Evolutionary conservation across 2,888 invertebrate genomes (phyloP).

Genomic region (Caenorhabditis auriculariae): DNA sequence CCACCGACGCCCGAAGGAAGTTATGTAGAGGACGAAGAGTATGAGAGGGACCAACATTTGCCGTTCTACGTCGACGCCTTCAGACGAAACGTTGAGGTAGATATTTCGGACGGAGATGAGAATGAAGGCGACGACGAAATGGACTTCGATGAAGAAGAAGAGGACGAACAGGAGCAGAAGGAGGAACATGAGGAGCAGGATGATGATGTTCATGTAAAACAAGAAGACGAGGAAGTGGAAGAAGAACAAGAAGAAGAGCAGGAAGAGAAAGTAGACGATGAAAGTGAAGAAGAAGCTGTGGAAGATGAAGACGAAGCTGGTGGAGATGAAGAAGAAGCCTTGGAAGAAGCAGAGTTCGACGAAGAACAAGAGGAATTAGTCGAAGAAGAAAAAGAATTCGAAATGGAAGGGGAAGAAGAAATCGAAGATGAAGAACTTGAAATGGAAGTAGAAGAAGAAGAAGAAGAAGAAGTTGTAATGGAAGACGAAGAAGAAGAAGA

Average conservation of each 20-base stretch:
- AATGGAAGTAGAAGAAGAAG: background rate
- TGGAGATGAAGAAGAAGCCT: background rate
- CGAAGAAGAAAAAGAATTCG: slow-evolving; percentile 1
- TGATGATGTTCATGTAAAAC: background rate
- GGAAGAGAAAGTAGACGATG: background rate
- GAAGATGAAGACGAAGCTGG: background rate
- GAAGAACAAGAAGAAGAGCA: background rate
- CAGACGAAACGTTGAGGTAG: too few relatives aligned
- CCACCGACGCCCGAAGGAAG: too few relatives aligned
- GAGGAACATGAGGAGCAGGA: background rate
- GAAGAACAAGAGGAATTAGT: background rate
- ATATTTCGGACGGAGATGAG: too few relatives aligned
- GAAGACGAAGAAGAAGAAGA: slow-evolving; percentile 3
- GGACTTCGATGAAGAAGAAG: background rate
- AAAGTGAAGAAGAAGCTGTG: background rate
- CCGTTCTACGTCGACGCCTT: too few relatives aligned
- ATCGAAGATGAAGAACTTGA: background rate
- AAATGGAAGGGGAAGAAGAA: background rate
- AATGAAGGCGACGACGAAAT: background rate
- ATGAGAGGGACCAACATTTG: too few relatives aligned
- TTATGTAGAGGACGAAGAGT: too few relatives aligned
- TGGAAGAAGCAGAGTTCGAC: background rate
- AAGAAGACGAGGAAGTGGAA: background rate
- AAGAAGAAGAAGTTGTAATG: background rate
- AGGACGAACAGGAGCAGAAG: background rate